Percentiles rank a stretch among this genome's conserved stretches.
phyloP scores from a whole-genome alignment of 2,888 invertebrate species.

The Drosophila seclusa region DNA sequence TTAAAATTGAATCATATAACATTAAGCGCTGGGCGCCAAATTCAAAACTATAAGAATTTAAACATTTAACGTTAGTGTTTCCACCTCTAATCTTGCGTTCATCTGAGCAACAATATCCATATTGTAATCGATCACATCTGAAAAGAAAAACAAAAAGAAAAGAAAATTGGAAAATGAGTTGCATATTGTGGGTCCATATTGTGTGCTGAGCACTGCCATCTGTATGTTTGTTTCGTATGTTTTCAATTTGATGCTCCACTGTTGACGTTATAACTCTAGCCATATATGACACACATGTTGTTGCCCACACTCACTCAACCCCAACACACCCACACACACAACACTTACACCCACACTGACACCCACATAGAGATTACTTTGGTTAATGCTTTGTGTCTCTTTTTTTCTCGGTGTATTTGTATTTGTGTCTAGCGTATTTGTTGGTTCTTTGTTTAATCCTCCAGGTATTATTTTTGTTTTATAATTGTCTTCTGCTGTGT shows the following conservation, averaged over 20 bases:
- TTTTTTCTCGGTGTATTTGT: slow-evolving; percentile 22
- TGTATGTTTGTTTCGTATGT: slow-evolving; percentile 55
- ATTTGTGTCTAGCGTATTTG: slow-evolving; percentile 17
- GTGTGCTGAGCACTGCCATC: slow-evolving; percentile 59
- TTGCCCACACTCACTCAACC: slow-evolving; percentile 1
- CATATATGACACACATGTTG: neutral
- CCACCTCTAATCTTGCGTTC: slow-evolving; percentile 41
- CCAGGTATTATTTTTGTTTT: slow-evolving; percentile 24
- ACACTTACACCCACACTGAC: slow-evolving; percentile 16
- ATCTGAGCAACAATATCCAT: slow-evolving; percentile 63
- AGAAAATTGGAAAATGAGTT: neutral
- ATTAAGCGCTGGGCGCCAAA: neutral
- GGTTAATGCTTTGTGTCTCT: slow-evolving; percentile 44
- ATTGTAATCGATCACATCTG: neutral
- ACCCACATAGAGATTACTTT: slow-evolving; percentile 35
- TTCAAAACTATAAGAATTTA: neutral
- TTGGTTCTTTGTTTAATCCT: slow-evolving; percentile 45
- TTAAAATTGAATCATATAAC: neutral
- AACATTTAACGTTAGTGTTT: neutral
- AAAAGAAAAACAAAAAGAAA: neutral
- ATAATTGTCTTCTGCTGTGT: slow-evolving; percentile 29
- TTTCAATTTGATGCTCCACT: slow-evolving; percentile 32
- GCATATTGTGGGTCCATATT: slow-evolving; percentile 43
- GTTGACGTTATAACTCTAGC: slow-evolving; percentile 14
- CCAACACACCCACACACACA: slow-evolving; percentile 13